Base-by-base conservation (phyloP, 1,140 invertebrate genomes). In the Drosophila kurseongensis region DNA sequence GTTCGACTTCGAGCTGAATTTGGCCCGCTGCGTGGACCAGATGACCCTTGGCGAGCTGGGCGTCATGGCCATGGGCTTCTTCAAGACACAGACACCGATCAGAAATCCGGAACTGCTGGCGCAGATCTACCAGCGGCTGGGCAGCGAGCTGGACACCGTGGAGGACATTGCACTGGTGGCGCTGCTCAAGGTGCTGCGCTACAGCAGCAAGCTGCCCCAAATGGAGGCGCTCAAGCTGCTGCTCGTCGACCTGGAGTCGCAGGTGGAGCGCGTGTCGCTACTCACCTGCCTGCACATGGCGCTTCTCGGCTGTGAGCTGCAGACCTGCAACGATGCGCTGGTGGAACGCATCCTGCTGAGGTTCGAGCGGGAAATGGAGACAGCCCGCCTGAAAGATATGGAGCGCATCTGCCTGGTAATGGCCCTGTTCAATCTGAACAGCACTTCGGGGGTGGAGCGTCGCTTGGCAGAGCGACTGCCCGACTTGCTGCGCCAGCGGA, bases 381-480 rank as follows among this genome's bases (percentile, higher is more conserved):
- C 56, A 1, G 78, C 92, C 0, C 93, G 95, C 55, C 48, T 95
- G 0, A 96, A 96, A 91, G 95, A 96, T 72, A 82, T 95, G 9
- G 95, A 96, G 91, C 92, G 95, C 62, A 85, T 95, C 2, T 69
- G 93, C 5, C 93, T 94, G 59, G 85, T 91, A 2, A 86, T 95
- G 18, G 90, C 86, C 4, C 91, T 93, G 60, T 94, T 94, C 40
- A 93, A 94, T 79, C 90, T 93, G 51, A 61, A 91, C 12, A 92
- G 92, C 10, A 36, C 91, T 72, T 91, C 90, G 27, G 78, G 86
- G 0, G 80, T 91, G 42, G 91, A 88, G 4, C 75, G 78, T 0
- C 84, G 92, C 13, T 42, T 95, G 12, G 94, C 92, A 62, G 8
- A 93, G 12, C 74, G 78, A 14, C 86, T 94, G 7, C 62, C 93